phyloP scores from a whole-genome alignment of 1,140 invertebrate genomes.

The Zelostemma sp. region DNA sequence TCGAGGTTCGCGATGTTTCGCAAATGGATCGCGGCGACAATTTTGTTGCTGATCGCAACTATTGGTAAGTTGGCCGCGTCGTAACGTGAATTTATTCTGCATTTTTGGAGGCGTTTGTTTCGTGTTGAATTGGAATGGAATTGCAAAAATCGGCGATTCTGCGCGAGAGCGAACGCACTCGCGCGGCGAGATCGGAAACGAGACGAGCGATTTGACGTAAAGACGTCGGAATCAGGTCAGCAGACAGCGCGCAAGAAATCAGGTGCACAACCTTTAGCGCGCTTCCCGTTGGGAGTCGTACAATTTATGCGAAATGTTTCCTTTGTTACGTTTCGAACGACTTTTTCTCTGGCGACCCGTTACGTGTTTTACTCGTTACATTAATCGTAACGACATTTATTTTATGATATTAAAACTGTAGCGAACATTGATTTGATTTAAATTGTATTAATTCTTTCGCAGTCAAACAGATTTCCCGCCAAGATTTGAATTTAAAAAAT shows the following conservation, averaged over 20 bases:
- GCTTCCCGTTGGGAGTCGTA: too few species aligned
- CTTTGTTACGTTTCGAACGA: not conserved
- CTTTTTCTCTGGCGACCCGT: too few species aligned
- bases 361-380: not conserved
- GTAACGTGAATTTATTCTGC: not conserved
- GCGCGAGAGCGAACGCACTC: slow-evolving; percentile 15
- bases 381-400: not conserved
- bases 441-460: too few species aligned
- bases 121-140: slow-evolving; percentile 21
- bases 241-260: too few species aligned
- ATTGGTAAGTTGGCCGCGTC: slow-evolving; percentile 20
- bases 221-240: slow-evolving; percentile 37
- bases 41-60: slow-evolving; percentile 21
- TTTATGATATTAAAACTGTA: too few species aligned
- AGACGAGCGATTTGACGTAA: slow-evolving; percentile 44
- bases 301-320: too few species aligned
- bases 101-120: not conserved
- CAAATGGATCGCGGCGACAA: slow-evolving; percentile 36
- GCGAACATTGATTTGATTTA: too few species aligned
- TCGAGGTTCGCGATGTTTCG: slow-evolving; percentile 54
- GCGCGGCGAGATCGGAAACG: slow-evolving; percentile 36
- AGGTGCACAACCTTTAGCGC: too few species aligned
- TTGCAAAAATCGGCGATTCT: not conserved
- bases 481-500: too few species aligned
- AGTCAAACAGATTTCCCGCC: too few species aligned